Evolutionary conservation across 2,888 invertebrate species (phyloP), one percentile per base, ranked within the genome.

Genomic region (Cheilosia vernalis): DNA sequence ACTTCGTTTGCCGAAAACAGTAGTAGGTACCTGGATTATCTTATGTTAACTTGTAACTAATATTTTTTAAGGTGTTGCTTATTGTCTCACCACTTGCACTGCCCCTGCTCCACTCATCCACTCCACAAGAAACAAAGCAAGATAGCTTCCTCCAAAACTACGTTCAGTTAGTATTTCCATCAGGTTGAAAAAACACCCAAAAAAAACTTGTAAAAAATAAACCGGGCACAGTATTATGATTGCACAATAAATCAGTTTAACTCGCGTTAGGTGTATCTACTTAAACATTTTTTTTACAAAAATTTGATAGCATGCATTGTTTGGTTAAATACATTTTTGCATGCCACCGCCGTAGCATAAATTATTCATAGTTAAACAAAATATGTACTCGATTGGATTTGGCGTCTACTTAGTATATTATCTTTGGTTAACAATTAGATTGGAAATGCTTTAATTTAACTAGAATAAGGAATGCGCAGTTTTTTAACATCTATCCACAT

Each of bases 231-330:
- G 33, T 17, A 10, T 3, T 21, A 61, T 61, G 27, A 24, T n/a
- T 17, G 30, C 30, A 30, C 30, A 19, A 15, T 49, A 33, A 47
- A 47, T 3, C 30, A 30, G 6, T 61, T 33, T 37, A 21, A 40
- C 27, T 7, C 13, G 51, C 49, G 2, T 37, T 64, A n/a, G n/a
- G 37, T 51, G 37, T 64, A n/a, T n/a, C n/a, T n/a, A n/a, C n/a
- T n/a, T n/a, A n/a, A 40, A 24, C 24, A 53, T 53, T 7, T 21
- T 19, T 30, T 9, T 30, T 13, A 13, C 0, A 4, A 3, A 9
- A 40, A 42, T 30, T 30, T 56, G 33, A 21, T 56, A 6, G 69
- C 69, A 69, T 69, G 69, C 15, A 30, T 56, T 44, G 19, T 44
- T 47, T 51, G 15, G 24, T 37, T 19, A 69, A 5, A 21, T 33